These are phyloP conservation scores for Calypte anna DNA, from an alignment of 2,113 vertebrate species.

Conservation along the genomic window DNA sequence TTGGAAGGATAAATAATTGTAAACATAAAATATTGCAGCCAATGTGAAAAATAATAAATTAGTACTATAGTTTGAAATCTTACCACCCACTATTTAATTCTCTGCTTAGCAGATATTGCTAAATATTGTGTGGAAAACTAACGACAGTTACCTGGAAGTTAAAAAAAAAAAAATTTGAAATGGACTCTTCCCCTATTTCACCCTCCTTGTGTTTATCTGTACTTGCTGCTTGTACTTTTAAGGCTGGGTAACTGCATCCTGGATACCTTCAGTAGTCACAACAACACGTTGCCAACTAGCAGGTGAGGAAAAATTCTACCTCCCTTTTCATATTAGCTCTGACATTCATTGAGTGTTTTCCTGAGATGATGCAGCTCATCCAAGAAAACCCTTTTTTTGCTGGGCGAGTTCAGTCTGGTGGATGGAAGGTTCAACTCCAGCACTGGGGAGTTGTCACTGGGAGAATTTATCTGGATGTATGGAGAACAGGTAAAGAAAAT, in stretches of 20 bases:
- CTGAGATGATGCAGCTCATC: neutral
- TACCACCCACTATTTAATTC: rapidly evolving
- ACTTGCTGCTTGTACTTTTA: neutral
- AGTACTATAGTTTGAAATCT: neutral
- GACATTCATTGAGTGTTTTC: neutral
- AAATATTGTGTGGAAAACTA: neutral
- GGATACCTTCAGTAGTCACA: neutral
- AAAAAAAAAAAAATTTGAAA: neutral
- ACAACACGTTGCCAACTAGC: neutral
- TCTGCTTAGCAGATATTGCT: neutral
- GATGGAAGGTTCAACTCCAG: neutral
- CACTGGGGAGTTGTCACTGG: neutral
- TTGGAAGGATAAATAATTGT: neutral
- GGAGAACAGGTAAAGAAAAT: neutral
- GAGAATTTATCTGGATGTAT: neutral
- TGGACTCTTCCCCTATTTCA: neutral
- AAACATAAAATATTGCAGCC: neutral
- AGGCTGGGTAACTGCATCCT: neutral
- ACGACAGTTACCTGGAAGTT: neutral
- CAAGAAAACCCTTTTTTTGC: neutral
- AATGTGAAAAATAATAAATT: neutral
- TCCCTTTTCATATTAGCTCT: neutral
- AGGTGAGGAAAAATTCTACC: neutral
- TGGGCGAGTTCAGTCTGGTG: neutral
- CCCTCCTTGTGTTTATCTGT: neutral